Evolutionary conservation across 1,140 invertebrate species (phyloP).

Genomic region (Catajapyx aquilonaris): DNA sequence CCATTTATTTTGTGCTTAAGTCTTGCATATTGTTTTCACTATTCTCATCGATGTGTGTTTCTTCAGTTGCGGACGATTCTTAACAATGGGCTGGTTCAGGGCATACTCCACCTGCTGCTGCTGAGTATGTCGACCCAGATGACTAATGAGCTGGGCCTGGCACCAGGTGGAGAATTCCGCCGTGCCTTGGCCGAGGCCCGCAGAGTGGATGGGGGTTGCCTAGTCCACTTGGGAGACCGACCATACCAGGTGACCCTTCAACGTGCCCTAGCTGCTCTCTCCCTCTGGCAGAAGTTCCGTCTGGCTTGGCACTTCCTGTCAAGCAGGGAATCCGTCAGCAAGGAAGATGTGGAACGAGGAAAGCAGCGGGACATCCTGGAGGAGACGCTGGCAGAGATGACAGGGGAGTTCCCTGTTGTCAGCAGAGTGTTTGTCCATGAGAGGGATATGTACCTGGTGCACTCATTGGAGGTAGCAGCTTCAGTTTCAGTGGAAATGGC

Average conservation of each 20-base stretch:
- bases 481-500: constrained; percentile 13
- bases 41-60: too few species aligned
- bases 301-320: constrained; percentile 63
- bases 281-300: constrained; percentile 71
- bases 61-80: too few species aligned
- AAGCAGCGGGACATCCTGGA: constrained; percentile 80
- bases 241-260: constrained; percentile 77
- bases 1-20: constrained; percentile 13
- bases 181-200: constrained; percentile 68
- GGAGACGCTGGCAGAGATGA: constrained; percentile 73
- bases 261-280: constrained; percentile 55
- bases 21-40: constrained; percentile 1
- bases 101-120: constrained; percentile 73
- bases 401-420: constrained; percentile 75
- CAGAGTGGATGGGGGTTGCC: constrained; percentile 59
- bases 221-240: constrained; percentile 71
- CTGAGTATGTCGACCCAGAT: constrained; percentile 80
- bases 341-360: constrained; percentile 81
- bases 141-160: constrained; percentile 84
- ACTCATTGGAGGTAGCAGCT: constrained; percentile 63
- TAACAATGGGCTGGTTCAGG: constrained; percentile 57
- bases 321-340: constrained; percentile 54
- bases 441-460: constrained; percentile 71
- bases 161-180: constrained; percentile 93
- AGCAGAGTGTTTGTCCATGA: constrained; percentile 83